These are phyloP conservation scores for Drosophila parvula DNA, from an alignment of 1,140 invertebrate genomes.

Conservation along the genomic window DNA sequence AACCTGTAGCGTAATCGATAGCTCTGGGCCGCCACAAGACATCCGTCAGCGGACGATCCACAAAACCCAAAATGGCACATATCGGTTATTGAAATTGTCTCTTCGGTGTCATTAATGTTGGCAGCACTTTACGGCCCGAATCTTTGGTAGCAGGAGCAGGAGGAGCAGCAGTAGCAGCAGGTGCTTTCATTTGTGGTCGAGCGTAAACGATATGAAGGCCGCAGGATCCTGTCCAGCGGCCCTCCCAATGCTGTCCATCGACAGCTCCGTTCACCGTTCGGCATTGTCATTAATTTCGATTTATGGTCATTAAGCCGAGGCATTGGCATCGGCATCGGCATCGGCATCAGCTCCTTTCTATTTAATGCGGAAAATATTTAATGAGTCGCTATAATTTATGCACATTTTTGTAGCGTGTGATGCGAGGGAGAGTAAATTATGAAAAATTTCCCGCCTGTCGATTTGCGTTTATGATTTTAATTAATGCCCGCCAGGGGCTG, in stretches of 20 bases:
- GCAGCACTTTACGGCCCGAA: constrained; percentile 38
- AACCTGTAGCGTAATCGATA: constrained; percentile 54
- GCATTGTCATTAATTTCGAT: constrained; percentile 77
- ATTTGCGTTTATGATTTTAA: constrained; percentile 68
- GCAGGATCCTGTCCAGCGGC: constrained; percentile 7
- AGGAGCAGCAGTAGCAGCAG: constrained; percentile 46
- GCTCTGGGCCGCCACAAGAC: constrained; percentile 36
- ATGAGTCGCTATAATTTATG: constrained; percentile 75
- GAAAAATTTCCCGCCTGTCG: constrained; percentile 45
- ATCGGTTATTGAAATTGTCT: constrained; percentile 82
- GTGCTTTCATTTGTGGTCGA: constrained; percentile 68
- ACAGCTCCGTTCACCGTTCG: constrained; percentile 34
- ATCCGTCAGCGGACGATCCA: constrained; percentile 33
- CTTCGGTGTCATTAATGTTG: constrained; percentile 78
- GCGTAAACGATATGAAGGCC: constrained; percentile 44
- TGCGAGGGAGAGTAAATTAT: constrained; percentile 38
- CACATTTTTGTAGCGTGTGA: constrained; percentile 45
- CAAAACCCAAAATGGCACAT: constrained; percentile 63
- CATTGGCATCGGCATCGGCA: constrained; percentile 44
- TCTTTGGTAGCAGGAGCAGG: constrained; percentile 1
- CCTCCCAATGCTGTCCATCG: constrained; percentile 4
- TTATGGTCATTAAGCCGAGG: constrained; percentile 77
- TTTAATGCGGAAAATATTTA: constrained; percentile 69
- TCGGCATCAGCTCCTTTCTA: constrained; percentile 45
- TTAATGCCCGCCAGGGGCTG: constrained; percentile 48